phyloP scores from a whole-genome alignment of 2,888 invertebrate genomes.

The Philereme vetulata region DNA sequence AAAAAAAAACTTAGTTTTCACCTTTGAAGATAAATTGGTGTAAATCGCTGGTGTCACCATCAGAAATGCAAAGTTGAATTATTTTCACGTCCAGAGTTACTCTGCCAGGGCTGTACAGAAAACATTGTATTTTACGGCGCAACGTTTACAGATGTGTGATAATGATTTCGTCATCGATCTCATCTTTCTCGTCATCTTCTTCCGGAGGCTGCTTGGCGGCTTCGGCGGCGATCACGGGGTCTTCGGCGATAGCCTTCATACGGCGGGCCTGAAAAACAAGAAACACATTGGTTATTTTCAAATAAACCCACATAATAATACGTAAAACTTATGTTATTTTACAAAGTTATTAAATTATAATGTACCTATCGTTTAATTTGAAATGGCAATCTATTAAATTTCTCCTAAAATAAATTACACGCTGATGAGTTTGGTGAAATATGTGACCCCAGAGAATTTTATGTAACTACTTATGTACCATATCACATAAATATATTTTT shows the following conservation, averaged over 20 bases:
- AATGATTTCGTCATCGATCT: slow-evolving; percentile 94
- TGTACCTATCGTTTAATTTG: no score
- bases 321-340: no score
- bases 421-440: no score
- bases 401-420: no score
- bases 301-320: no score
- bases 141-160: slow-evolving; percentile 89
- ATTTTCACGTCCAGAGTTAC: slow-evolving; percentile 7
- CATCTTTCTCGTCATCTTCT: slow-evolving; percentile 94
- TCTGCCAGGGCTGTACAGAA: slow-evolving; percentile 29
- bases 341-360: no score
- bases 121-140: slow-evolving; percentile 16
- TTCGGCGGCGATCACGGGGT: slow-evolving; percentile 85
- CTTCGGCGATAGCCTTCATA: slow-evolving; percentile 88
- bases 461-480: no score
- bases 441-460: no score
- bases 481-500: no score
- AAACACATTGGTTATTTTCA: background rate
- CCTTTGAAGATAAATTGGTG: background rate
- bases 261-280: slow-evolving; percentile 80
- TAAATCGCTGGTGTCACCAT: background rate
- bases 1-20: background rate
- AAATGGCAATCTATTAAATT: no score
- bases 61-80: slow-evolving; percentile 1
- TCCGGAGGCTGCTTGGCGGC: slow-evolving; percentile 88